Conservation (phyloP, 2,797 vertebrate genomes). For the Megalops cyprinoides region DNA sequence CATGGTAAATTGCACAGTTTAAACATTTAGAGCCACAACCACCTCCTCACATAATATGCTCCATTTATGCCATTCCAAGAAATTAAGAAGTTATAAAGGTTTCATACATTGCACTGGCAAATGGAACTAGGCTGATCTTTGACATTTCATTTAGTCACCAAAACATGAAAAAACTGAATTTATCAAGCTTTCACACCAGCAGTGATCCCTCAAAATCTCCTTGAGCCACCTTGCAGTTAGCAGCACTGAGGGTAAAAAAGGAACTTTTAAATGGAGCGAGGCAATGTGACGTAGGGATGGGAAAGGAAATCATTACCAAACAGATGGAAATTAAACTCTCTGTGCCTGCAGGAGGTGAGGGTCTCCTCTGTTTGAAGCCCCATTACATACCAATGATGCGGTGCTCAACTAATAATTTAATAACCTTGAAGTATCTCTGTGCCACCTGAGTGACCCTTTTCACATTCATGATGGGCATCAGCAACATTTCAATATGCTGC, state of each 20-base stretch:
- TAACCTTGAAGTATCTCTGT: slow-evolving; percentile 1
- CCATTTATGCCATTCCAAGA: background rate
- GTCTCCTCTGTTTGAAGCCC: background rate
- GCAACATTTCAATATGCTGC: background rate
- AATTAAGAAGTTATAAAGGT: background rate
- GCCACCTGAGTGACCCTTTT: slow-evolving; percentile 13
- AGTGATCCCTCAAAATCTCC: slow-evolving; percentile 4
- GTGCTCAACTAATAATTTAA: slow-evolving; percentile 4
- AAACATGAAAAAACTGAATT: background rate
- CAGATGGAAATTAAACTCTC: slow-evolving; percentile 1
- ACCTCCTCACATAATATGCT: background rate
- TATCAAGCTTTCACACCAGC: background rate
- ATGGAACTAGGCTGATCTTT: background rate
- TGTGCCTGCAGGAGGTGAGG: background rate
- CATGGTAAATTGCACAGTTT: slow-evolving; percentile 1
- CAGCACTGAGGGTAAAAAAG: background rate
- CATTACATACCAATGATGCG: background rate
- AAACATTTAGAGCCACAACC: background rate
- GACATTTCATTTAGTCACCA: background rate
- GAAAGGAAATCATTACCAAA: slow-evolving; percentile 6
- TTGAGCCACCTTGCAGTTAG: slow-evolving; percentile 8
- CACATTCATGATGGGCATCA: background rate
- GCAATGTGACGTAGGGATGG: background rate
- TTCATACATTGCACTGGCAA: background rate
- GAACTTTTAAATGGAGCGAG: background rate